phyloP scores from a whole-genome alignment of 53 echinoderm and acorn worm genomes.

The Echinometra lucunter region DNA sequence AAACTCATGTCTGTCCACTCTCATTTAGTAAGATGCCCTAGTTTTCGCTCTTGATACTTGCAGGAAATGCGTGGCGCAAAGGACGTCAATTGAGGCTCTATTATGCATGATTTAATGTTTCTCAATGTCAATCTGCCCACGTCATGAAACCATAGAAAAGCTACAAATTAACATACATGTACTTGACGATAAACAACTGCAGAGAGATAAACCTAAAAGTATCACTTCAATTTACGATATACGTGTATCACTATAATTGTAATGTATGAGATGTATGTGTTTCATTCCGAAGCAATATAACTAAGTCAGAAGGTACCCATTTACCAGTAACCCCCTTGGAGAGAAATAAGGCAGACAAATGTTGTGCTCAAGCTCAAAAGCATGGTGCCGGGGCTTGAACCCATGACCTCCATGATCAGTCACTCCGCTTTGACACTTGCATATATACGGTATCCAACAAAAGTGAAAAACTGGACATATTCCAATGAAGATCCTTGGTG shows the following conservation, averaged over 20 bases:
- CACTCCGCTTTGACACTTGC: too few relatives aligned
- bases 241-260: too few relatives aligned
- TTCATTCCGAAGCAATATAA: too few relatives aligned
- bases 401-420: not conserved
- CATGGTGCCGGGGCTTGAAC: not conserved
- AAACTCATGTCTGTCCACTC: conserved; percentile 31
- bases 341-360: too few relatives aligned
- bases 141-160: not conserved
- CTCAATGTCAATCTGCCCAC: conserved; percentile 14
- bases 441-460: too few relatives aligned
- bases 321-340: too few relatives aligned
- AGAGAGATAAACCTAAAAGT: not conserved
- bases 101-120: conserved; percentile 26
- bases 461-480: too few relatives aligned
- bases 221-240: too few relatives aligned
- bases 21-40: conserved; percentile 2
- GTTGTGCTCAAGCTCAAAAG: not conserved
- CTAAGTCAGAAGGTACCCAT: too few relatives aligned
- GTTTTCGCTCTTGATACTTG: not conserved
- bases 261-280: too few relatives aligned
- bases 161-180: not conserved
- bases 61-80: conserved; percentile 28
- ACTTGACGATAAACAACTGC: not conserved
- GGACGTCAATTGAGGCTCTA: conserved; percentile 10
- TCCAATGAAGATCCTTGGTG: too few relatives aligned